A percentile compares a stretch with the other conserved stretches of the same genome.
Evolutionary conservation across 1,140 invertebrate species (phyloP).

Genomic region (Lamellibrachia luymesi): DNA sequence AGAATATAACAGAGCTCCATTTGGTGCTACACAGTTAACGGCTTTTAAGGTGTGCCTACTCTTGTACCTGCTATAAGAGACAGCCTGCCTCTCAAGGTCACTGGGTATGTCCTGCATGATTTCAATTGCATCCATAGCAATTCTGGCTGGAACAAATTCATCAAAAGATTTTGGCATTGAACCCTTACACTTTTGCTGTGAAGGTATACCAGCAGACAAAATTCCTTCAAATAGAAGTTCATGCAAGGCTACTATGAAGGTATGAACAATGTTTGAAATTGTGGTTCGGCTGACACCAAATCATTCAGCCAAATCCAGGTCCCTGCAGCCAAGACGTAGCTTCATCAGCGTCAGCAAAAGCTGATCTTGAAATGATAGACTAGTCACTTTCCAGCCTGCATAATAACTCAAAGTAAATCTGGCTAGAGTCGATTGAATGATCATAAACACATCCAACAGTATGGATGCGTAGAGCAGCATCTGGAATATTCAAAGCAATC

Average conservation of each 20-base stretch:
- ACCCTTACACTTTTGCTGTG: neutral
- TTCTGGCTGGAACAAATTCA: neutral
- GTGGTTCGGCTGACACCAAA: neutral
- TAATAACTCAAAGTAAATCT: neutral
- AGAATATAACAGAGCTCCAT: neutral
- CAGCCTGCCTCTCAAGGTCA: neutral
- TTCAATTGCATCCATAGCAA: neutral
- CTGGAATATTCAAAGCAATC: neutral
- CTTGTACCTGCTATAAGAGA: constrained; percentile 1
- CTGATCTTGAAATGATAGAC: neutral
- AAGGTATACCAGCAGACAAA: neutral
- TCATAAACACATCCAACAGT: neutral
- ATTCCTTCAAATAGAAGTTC: neutral
- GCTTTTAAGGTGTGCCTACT: neutral
- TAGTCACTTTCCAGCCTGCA: neutral
- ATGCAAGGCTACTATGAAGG: neutral
- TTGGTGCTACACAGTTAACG: neutral
- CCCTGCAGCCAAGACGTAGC: neutral
- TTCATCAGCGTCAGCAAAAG: neutral
- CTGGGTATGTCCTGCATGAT: constrained; percentile 7
- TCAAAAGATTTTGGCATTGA: constrained; percentile 11
- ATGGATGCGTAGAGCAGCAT: neutral
- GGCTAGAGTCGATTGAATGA: neutral
- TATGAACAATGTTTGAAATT: neutral
- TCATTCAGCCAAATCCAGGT: neutral